Base-by-base conservation (phyloP, 1,140 invertebrate genomes). In the Leguminivora glycinivorella region DNA sequence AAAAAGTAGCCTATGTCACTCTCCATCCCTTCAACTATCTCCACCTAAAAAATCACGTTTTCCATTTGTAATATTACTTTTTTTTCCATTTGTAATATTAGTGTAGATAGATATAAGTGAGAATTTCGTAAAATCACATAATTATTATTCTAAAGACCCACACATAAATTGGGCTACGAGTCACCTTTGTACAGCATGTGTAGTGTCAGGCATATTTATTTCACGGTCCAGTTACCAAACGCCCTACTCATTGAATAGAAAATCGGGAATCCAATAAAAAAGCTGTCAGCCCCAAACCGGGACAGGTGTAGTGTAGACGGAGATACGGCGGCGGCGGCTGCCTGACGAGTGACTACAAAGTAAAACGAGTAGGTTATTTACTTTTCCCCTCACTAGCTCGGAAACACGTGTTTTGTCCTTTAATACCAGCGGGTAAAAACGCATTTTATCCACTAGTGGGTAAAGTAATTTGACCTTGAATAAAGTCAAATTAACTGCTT, bases 191-290 rank as follows among this genome's bases (percentile, higher is more conserved):
- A 19, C 9, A 22, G 6, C 47, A 19, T 7, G 47, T 52, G 14
- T 9, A n/a, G 47, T n/a, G 22, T 22, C 22, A 52, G 47, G 17
- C 47, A 52, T 9, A 52, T n/a, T 52, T 52, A 52, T 52, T 52
- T 52, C 47, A 22, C 47, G 47, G 47, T 52, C 47, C 47, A 52
- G 47, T 52, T 22, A 52, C 4, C 47, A 52, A 52, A 52, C 47
- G 4, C 47, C 47, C 47, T 10, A 52, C 47, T 52, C 40, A 43
- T 17, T 52, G 47, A 52, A 52, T 52, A 52, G 47, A n/a, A 52
- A 52, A 52, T 52, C 47, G 47, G 10, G 47, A 22, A 52, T 52
- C 47, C 47, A 52, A 52, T 52, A 52, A 52, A 52, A 52, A 52
- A 52, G 17, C 47, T 52, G 47, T 52, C 47, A 52, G 22, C 19